Evolutionary conservation across 2,113 vertebrate genomes (phyloP).

Genomic region (Tragulus kanchil): DNA sequence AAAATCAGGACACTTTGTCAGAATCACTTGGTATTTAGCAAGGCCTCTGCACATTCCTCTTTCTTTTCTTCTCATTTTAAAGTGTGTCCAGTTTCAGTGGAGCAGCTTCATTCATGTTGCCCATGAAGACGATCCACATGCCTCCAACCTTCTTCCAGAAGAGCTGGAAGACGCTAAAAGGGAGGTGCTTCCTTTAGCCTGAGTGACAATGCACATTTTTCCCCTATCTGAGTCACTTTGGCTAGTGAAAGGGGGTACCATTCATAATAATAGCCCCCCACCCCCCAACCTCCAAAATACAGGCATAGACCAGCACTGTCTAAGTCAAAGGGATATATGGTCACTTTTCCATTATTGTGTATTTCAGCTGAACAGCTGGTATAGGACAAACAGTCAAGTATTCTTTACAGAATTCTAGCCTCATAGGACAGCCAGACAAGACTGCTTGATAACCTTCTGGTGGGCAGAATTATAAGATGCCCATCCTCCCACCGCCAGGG

Average conservation of each 20-base stretch:
- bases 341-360: neutral
- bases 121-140: neutral
- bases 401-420: neutral
- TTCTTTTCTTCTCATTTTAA: neutral
- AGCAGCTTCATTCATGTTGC: too few relatives aligned
- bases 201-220: neutral
- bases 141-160: neutral
- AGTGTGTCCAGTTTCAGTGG: too few relatives aligned
- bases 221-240: neutral
- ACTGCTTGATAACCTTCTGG: too few relatives aligned
- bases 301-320: neutral
- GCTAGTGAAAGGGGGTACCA: neutral
- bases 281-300: neutral
- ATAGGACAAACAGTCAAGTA: neutral
- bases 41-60: neutral
- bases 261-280: neutral
- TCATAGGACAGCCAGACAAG: neutral
- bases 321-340: too few relatives aligned
- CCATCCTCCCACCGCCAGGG: fast-evolving
- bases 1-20: neutral
- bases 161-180: neutral
- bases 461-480: neutral
- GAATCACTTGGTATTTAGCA: neutral
- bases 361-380: neutral
- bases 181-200: neutral